A percentile compares a stretch with the other conserved stretches of the same genome.
These are phyloP conservation scores for Pseudorhombus dupliciocellatus DNA, from an alignment of 2,113 vertebrate genomes.

Conservation along the genomic window DNA sequence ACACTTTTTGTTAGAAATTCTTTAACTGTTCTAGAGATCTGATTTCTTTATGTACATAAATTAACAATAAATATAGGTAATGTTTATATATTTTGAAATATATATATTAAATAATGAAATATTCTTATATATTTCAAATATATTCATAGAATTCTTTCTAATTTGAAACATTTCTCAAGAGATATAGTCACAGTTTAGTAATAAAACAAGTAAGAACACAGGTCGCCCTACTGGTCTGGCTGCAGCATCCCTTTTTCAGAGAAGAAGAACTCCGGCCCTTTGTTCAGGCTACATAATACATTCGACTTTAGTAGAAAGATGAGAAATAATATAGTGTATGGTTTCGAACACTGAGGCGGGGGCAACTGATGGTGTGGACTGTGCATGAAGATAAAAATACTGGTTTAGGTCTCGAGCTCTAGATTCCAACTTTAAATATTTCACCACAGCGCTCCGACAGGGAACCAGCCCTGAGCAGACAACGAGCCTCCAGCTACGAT, in stretches of 20 bases:
- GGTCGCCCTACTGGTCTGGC: slow-evolving; percentile 61
- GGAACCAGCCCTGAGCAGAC: slow-evolving; percentile 77
- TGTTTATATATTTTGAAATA: slow-evolving; percentile 80
- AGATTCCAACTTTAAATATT: slow-evolving; percentile 28
- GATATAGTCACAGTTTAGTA: slow-evolving; percentile 84
- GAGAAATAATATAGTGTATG: slow-evolving; percentile 28
- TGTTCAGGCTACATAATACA: slow-evolving; percentile 54
- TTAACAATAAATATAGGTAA: slow-evolving; percentile 86
- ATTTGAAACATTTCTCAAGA: slow-evolving; percentile 79
- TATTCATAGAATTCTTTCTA: slow-evolving; percentile 78
- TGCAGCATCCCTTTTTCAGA: slow-evolving; percentile 76
- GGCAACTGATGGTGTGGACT: background rate
- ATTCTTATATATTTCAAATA: slow-evolving; percentile 82
- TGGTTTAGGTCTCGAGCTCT: slow-evolving; percentile 16
- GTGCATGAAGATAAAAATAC: slow-evolving; percentile 14
- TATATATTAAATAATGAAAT: slow-evolving; percentile 82
- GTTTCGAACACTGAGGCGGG: slow-evolving; percentile 27
- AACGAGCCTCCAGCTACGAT: slow-evolving; percentile 40
- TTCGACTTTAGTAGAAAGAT: slow-evolving; percentile 55
- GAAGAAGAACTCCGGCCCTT: slow-evolving; percentile 25
- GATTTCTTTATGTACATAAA: slow-evolving; percentile 82
- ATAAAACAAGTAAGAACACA: slow-evolving; percentile 80
- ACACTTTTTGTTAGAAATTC: slow-evolving; percentile 77
- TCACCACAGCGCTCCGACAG: slow-evolving; percentile 48
- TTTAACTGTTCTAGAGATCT: slow-evolving; percentile 76